Evolutionary conservation across 2,888 invertebrate species (phyloP).

Genomic region (Stenurella melanura): DNA sequence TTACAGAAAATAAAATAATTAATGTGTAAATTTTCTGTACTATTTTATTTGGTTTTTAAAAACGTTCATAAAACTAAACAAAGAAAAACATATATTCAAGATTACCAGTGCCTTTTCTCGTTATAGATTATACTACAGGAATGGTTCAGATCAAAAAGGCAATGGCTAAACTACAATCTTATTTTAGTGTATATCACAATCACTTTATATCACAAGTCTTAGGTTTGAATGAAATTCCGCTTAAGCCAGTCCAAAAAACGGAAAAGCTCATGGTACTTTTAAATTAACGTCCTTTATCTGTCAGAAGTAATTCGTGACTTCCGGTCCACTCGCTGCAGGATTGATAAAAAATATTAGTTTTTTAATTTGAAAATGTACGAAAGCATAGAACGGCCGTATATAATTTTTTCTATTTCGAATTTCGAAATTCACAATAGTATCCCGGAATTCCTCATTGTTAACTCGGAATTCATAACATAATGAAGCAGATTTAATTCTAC

Average conservation of each 20-base stretch:
- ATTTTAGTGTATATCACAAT: constrained; percentile 21
- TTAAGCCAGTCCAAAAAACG: constrained; percentile 29
- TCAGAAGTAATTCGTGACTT: constrained; percentile 45
- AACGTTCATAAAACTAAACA: not conserved
- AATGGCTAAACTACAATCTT: constrained; percentile 9
- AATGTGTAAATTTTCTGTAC: not conserved
- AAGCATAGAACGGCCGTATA: no score
- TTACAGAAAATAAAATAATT: not conserved
- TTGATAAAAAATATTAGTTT: constrained; percentile 42
- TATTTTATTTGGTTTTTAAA: not conserved
- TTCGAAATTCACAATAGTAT: no score
- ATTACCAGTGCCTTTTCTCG: not conserved
- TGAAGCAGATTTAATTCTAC: no score
- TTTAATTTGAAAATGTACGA: not conserved
- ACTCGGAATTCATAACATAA: no score
- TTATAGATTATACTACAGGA: constrained; percentile 13
- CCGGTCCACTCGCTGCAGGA: constrained; percentile 45
- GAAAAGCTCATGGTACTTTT: constrained; percentile 17
- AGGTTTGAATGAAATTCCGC: constrained; percentile 3
- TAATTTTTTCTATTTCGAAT: no score
- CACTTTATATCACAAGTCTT: constrained; percentile 20
- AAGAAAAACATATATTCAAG: not conserved
- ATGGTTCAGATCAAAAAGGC: constrained; percentile 15
- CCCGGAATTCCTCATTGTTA: no score
- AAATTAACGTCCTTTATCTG: constrained; percentile 47